A percentile compares a stretch with the other conserved stretches of the same genome.
Evolutionary conservation across 1,140 invertebrate genomes (phyloP).

Genomic region (Pomacea maculata): DNA sequence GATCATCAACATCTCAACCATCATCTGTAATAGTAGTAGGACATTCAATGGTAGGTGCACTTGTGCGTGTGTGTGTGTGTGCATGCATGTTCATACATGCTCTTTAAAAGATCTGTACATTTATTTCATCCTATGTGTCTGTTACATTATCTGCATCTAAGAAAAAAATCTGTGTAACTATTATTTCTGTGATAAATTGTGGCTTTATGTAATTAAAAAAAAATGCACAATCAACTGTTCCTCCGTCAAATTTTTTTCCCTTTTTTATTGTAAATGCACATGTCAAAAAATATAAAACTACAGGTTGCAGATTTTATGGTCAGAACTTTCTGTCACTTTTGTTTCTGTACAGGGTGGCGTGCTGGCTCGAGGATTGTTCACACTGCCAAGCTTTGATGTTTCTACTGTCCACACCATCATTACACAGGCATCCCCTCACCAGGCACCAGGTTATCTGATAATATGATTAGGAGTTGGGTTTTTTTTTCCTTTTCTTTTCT

Average conservation of each 20-base stretch:
- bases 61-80: not conserved
- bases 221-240: not conserved
- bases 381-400: slow-evolving; percentile 70
- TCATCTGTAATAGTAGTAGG: slow-evolving; percentile 81
- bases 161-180: not conserved
- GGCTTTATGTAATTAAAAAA: not conserved
- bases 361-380: slow-evolving; percentile 80
- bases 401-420: slow-evolving; percentile 77
- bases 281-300: no score
- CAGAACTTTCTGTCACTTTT: slow-evolving; percentile 8
- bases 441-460: slow-evolving; percentile 70
- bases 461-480: no score
- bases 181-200: not conserved
- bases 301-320: no score
- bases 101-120: not conserved
- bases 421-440: slow-evolving; percentile 83
- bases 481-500: no score
- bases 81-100: not conserved
- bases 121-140: not conserved
- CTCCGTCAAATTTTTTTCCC: not conserved
- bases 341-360: slow-evolving; percentile 78
- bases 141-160: not conserved
- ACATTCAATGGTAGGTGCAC: slow-evolving; percentile 87
- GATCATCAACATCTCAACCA: slow-evolving; percentile 67
- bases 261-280: not conserved